These are phyloP conservation scores for Osmerus mordax DNA, from an alignment of 2,113 vertebrate genomes.

Conservation along the genomic window DNA sequence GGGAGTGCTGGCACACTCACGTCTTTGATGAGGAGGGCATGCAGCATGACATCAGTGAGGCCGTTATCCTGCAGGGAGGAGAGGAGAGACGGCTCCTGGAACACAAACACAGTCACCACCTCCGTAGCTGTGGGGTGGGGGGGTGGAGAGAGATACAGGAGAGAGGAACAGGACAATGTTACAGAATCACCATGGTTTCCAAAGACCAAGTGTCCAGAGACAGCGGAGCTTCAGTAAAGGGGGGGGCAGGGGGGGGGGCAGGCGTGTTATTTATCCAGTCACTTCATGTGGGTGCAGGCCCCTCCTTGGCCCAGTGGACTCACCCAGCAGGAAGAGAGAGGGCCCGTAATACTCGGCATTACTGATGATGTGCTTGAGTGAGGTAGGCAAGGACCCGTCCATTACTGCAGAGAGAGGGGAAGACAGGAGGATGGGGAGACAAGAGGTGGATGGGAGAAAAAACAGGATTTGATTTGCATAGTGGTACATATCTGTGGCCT, in stretches of 20 bases:
- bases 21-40: slow-evolving; percentile 94
- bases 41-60: slow-evolving; percentile 93
- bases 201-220: no score
- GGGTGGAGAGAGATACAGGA: not conserved
- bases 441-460: not conserved
- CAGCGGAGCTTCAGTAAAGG: no score
- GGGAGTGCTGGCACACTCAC: slow-evolving; percentile 68
- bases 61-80: slow-evolving; percentile 95
- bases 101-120: slow-evolving; percentile 96
- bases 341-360: slow-evolving; percentile 96
- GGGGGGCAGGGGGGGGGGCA: no score
- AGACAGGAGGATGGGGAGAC: not conserved
- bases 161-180: not conserved
- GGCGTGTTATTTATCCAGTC: no score
- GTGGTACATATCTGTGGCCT: no score
- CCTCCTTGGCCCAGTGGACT: slow-evolving; percentile 43
- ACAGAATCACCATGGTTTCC: no score
- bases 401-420: slow-evolving; percentile 75
- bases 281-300: no score
- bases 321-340: slow-evolving; percentile 90
- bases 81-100: slow-evolving; percentile 93
- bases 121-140: slow-evolving; percentile 78
- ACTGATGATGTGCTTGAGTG: slow-evolving; percentile 95
- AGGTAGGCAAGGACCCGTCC: slow-evolving; percentile 96
- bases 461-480: no score